Conservation (phyloP, 2,888 invertebrate genomes). For the Drosophila kambysellisi region DNA sequence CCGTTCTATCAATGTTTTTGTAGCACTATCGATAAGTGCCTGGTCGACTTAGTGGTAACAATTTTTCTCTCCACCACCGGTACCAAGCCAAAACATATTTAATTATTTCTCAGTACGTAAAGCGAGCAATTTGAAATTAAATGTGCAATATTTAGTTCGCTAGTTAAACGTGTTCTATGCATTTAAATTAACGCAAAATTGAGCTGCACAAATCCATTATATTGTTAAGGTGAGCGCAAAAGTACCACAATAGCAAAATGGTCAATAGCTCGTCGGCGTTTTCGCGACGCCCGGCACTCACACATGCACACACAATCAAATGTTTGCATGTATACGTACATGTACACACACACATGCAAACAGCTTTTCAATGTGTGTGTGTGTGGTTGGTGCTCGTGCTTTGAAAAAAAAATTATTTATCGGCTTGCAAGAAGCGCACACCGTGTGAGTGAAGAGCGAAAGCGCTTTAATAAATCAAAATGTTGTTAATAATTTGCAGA, state of each 20-base stretch:
- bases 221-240: slow-evolving; percentile 33
- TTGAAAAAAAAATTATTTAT: slow-evolving; percentile 43
- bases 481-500: slow-evolving; percentile 78
- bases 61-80: slow-evolving; percentile 42
- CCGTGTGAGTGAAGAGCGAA: slow-evolving; percentile 17
- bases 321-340: slow-evolving; percentile 17
- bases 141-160: slow-evolving; percentile 9
- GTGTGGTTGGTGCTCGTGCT: slow-evolving; percentile 62
- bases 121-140: slow-evolving; percentile 1
- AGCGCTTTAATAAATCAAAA: slow-evolving; percentile 46
- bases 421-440: slow-evolving; percentile 33
- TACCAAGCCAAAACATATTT: slow-evolving; percentile 63
- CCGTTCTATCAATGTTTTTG: slow-evolving; percentile 11
- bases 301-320: slow-evolving; percentile 15
- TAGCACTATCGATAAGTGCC: slow-evolving; percentile 16
- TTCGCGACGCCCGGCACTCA: slow-evolving; percentile 75
- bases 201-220: not conserved
- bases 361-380: slow-evolving; percentile 23
- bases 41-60: slow-evolving; percentile 23
- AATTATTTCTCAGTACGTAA: slow-evolving; percentile 34
- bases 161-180: slow-evolving; percentile 1
- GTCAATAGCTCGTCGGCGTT: slow-evolving; percentile 63
- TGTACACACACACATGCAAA: slow-evolving; percentile 4
- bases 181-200: slow-evolving; percentile 4
- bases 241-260: slow-evolving; percentile 29